Conservation (phyloP, 2,797 vertebrate species). For the Coccyzus lansbergi region DNA sequence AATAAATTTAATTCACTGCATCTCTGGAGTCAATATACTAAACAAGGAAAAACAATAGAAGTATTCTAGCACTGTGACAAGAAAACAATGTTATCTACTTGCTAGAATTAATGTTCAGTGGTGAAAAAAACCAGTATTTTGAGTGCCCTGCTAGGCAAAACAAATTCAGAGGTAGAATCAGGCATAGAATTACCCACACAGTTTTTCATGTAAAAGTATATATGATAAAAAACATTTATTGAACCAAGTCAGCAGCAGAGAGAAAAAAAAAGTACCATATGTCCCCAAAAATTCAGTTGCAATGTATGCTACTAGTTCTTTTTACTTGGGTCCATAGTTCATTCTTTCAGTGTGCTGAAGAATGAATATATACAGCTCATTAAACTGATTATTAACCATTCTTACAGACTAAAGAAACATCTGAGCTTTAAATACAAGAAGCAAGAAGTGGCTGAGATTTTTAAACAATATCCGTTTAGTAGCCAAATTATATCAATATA, state of each 20-base stretch:
- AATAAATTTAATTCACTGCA: not conserved
- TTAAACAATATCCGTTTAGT: not conserved
- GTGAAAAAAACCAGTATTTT: not conserved
- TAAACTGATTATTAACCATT: not conserved
- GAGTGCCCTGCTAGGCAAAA: not conserved
- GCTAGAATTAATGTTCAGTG: constrained; percentile 9
- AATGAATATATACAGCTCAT: not conserved
- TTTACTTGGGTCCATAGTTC: not conserved
- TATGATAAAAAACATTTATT: not conserved
- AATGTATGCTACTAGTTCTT: not conserved
- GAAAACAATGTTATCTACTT: not conserved
- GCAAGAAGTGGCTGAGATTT: not conserved
- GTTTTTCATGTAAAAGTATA: not conserved
- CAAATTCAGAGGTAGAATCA: not conserved
- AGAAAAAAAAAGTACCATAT: fast-evolving
- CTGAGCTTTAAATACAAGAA: not conserved
- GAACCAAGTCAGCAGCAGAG: not conserved
- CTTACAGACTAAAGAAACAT: not conserved
- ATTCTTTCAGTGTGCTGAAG: not conserved
- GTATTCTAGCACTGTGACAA: not conserved
- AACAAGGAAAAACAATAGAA: constrained; percentile 4
- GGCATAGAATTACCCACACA: not conserved
- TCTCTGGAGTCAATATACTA: constrained; percentile 2
- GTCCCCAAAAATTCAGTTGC: not conserved
- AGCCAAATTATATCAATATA: not conserved